Evolutionary conservation across 2,113 vertebrate genomes (phyloP).

Genomic region (Narcine bancroftii): DNA sequence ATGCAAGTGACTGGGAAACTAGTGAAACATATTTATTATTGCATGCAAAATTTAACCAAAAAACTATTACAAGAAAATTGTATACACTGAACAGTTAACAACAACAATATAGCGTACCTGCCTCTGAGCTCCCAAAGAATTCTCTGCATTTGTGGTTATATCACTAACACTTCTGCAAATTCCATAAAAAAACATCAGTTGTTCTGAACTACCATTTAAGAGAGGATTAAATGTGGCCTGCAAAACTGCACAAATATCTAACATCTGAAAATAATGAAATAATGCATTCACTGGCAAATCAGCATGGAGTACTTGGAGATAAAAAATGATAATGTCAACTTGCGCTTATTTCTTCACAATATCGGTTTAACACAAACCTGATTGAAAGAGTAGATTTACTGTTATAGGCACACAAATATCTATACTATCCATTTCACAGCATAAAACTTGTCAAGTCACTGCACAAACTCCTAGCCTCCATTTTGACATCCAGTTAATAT

Average conservation of each 20-base stretch:
- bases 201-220: not conserved
- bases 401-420: not conserved
- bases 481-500: conserved; percentile 27
- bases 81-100: not conserved
- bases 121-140: not conserved
- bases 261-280: not conserved
- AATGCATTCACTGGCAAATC: not conserved
- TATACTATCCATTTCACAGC: not conserved
- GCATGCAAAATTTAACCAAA: not conserved
- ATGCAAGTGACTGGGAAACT: not conserved
- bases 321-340: not conserved
- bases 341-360: not conserved
- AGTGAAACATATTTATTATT: not conserved
- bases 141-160: not conserved
- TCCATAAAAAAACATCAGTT: not conserved
- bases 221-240: not conserved
- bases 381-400: not conserved
- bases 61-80: not conserved
- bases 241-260: not conserved
- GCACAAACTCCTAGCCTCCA: not conserved
- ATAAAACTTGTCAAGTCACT: not conserved
- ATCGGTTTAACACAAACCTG: not conserved
- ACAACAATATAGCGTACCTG: not conserved
- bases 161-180: not conserved
- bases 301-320: no score